Base-by-base conservation (phyloP, 2,888 invertebrate genomes). In the Drosophila silvestris region DNA sequence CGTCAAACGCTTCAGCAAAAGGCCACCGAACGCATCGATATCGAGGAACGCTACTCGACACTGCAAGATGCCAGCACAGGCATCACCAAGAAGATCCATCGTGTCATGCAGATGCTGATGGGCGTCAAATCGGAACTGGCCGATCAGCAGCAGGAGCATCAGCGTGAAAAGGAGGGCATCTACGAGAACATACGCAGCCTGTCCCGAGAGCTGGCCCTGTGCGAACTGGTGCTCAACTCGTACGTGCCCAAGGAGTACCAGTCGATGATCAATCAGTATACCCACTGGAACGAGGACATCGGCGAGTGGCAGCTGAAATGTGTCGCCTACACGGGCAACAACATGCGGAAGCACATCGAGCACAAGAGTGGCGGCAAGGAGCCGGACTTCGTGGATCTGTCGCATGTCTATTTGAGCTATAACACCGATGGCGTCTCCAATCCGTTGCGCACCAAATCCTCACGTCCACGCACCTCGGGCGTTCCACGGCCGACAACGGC, bases 221-320 rank as follows among this genome's bases (percentile, higher is more conserved):
- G 99, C 59, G 97, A 98, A 93, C 94, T 98, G 9, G 96, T 99
- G 82, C 96, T 99, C 44, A 97, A 98, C 92, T 96, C 96, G 53
- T 99, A 98, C 92, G 98, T 99, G 93, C 99, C 99, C 1, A 96
- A 96, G 87, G 97, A 98, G 92, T 99, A 98, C 93, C 97, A 98
- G 95, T 96, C 96, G 58, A 95, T 97, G 94, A 97, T 99, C 76
- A 98, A 98, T 91, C 95, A 96, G 88, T 97, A 98, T 91, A 97
- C 98, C 52, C 96, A 97, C 91, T 99, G 99, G 98, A 99, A 99
- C 94, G 99, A 99, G 93, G 99, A 99, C 91, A 97, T 99, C 39
- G 99, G 99, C 39, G 99, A 99, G 93, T 99, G 99, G 97, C 99
- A 99, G 93, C 95, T 99, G 54, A 97, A 97, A 93, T 99, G 99